phyloP scores from a whole-genome alignment of 2,797 vertebrate species.

The Chromis chromis region DNA sequence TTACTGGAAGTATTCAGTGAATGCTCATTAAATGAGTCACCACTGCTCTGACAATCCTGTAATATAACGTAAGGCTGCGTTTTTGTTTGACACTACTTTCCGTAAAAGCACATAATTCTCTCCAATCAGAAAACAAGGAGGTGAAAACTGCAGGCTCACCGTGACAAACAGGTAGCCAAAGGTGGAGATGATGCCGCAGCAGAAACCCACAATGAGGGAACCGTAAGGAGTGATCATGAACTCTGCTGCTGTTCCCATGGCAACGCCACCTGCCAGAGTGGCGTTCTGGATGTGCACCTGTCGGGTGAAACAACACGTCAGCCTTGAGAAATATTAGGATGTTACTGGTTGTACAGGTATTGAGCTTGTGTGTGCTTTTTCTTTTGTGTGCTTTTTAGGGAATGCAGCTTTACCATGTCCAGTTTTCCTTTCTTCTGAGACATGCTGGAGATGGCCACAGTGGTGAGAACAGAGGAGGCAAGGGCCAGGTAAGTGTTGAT shows the following conservation, averaged over 20 bases:
- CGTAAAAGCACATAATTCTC: neutral
- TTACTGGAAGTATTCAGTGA: neutral
- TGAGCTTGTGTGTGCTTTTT: neutral
- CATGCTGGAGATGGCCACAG: slow-evolving; percentile 91
- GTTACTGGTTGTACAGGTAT: neutral
- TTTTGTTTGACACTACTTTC: neutral
- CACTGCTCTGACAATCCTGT: neutral
- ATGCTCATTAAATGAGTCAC: slow-evolving; percentile 1
- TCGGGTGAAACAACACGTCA: slow-evolving; percentile 10
- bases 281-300: slow-evolving; percentile 98
- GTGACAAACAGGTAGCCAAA: slow-evolving; percentile 90
- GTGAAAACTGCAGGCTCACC: slow-evolving; percentile 83
- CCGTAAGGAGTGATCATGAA: slow-evolving; percentile 95
- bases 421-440: slow-evolving; percentile 91
- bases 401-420: slow-evolving; percentile 88
- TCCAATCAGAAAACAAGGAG: neutral
- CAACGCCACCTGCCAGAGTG: slow-evolving; percentile 93
- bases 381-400: neutral
- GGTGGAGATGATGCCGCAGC: slow-evolving; percentile 90
- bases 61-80: neutral
- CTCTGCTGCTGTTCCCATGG: slow-evolving; percentile 93
- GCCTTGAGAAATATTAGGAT: neutral
- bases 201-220: slow-evolving; percentile 91
- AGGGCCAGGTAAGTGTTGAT: slow-evolving; percentile 94
- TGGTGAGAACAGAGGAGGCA: slow-evolving; percentile 89